Percentiles rank a stretch among this genome's conserved stretches.
Conservation (phyloP, 2,888 invertebrate species). For the Megaustenia siamemsis region DNA sequence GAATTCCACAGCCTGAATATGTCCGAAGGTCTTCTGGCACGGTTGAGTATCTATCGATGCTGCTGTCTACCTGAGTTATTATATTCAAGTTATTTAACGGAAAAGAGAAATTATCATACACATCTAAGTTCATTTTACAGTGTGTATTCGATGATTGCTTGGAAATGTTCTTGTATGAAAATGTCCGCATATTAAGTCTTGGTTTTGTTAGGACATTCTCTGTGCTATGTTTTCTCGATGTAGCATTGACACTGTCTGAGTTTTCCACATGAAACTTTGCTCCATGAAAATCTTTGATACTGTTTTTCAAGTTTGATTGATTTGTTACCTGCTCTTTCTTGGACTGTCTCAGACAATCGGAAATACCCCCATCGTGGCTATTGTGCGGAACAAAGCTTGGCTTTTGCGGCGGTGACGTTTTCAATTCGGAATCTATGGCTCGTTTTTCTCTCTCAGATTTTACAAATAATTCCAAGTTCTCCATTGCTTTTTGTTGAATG, state of each 20-base stretch:
- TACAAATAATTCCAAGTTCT: slow-evolving; percentile 43
- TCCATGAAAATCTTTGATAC: neutral
- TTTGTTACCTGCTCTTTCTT: neutral
- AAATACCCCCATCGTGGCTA: neutral
- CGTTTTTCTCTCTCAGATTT: neutral
- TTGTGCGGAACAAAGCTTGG: neutral
- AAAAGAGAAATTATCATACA: neutral
- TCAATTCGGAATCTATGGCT: too few species aligned
- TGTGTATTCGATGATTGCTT: neutral
- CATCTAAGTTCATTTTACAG: neutral
- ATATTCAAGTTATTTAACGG: neutral
- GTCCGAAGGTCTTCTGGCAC: neutral
- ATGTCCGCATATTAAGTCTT: neutral
- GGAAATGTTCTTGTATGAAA: neutral
- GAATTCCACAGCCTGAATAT: neutral
- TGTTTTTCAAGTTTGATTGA: neutral
- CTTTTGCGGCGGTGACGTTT: neutral
- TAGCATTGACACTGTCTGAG: neutral
- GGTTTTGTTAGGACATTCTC: neutral
- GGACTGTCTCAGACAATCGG: too few species aligned
- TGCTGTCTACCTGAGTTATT: neutral
- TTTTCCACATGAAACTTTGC: neutral
- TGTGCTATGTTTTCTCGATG: neutral
- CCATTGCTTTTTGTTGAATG: slow-evolving; percentile 38
- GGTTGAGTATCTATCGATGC: neutral